Conservation (phyloP, 2,797 vertebrate species). For the Myoxocephalus aenaeus region DNA sequence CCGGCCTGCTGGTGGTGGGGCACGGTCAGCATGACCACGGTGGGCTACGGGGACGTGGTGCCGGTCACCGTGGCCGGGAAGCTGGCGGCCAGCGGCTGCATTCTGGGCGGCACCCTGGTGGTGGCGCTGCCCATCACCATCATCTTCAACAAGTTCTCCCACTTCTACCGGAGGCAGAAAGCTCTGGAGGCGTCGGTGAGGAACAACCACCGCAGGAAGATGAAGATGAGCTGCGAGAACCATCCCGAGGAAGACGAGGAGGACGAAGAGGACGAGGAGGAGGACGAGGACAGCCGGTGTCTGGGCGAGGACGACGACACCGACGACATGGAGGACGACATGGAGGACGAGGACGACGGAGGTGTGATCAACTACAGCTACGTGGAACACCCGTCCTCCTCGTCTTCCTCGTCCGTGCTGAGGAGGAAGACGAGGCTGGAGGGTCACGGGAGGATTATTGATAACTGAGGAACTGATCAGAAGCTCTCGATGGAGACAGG, state of each 20-base stretch:
- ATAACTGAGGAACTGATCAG: neutral
- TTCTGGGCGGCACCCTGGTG: conserved; percentile 94
- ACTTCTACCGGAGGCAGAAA: conserved; percentile 97
- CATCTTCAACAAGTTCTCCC: conserved; percentile 99
- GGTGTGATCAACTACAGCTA: conserved; percentile 83
- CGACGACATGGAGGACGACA: conserved; percentile 58
- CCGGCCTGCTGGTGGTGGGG: conserved; percentile 99
- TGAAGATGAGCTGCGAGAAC: conserved; percentile 48
- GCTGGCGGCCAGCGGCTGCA: conserved; percentile 95
- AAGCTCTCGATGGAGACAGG: neutral
- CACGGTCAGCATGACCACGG: conserved; percentile 98
- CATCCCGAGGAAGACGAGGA: conserved; percentile 45
- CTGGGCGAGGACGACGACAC: conserved; percentile 65
- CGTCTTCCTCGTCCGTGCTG: conserved; percentile 37
- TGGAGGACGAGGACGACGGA: conserved; percentile 69
- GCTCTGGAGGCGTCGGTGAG: conserved; percentile 95
- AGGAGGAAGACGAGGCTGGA: conserved; percentile 53
- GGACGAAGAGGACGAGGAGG: conserved; percentile 37
- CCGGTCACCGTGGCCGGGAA: conserved; percentile 94
- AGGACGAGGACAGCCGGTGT: conserved; percentile 65
- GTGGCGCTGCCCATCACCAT: conserved; percentile 98
- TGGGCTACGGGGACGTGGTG: conserved; percentile 96
- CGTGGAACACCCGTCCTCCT: conserved; percentile 72
- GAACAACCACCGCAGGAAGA: conserved; percentile 83
- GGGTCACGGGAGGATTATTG: neutral